Base-by-base conservation (phyloP, 2,888 invertebrate genomes). In the Azorinus chamasolen region DNA sequence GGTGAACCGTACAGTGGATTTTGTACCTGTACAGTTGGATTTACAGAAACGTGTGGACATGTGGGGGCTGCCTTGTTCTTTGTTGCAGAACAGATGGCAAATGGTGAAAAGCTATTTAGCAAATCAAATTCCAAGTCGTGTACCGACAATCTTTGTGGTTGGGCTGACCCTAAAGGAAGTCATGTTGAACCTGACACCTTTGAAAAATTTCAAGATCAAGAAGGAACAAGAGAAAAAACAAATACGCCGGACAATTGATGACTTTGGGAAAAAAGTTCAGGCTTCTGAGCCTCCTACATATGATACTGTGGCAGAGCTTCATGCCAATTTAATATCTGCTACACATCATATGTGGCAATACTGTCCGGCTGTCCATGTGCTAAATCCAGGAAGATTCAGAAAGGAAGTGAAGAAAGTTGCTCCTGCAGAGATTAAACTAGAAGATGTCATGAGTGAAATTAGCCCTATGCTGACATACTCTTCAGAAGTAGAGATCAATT, bases 11-110 rank as follows among this genome's bases (percentile, higher is more conserved):
- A 66, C 48, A 48, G 59, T 37, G 65, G 66, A 18, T 73, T 48
- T 32, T 73, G 73, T 53, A 66, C 73, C n/a, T 66, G 73, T 46
- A 66, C 61, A 18, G 65, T 66, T 1, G 65, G 65, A 2, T 63
- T 45, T 39, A 27, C 51, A 4, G 25, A 51, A 27, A 69, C 50
- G n/a, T 74, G 73, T 59, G 62, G 59, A n/a, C 68, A 68, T 55
- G 53, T 68, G 2, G 62, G 73, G 27, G 73, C 68, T 8, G 39
- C 62, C 12, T 48, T 74, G n/a, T 74, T 74, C 20, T 14, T 12
- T 2, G 43, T 65, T 10, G 20, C 68, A 27, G 74, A 74, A 6
- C 58, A 50, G 37, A 18, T 69, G 14, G 62, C 68, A 16, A 58
- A 45, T 63, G 74, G 74, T 2, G 57, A 25, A 24, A 41, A 55